phyloP scores from a whole-genome alignment of 2,888 invertebrate species.

The Melanostoma scalare region DNA sequence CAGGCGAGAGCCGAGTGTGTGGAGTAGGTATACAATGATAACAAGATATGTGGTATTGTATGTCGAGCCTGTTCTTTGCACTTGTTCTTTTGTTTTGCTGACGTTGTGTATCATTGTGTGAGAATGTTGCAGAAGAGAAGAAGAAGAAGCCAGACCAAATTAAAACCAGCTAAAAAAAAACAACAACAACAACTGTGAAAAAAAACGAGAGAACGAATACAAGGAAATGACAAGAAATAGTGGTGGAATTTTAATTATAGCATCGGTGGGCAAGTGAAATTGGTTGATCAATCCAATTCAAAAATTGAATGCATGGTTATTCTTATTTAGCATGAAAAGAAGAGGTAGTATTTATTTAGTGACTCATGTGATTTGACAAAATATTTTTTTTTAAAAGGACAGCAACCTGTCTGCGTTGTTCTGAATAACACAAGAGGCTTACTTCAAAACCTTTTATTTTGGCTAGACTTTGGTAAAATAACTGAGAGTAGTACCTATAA shows the following conservation, averaged over 20 bases:
- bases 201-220: background rate
- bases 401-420: no score
- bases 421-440: no score
- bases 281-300: slow-evolving; percentile 10
- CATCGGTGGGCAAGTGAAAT: slow-evolving; percentile 36
- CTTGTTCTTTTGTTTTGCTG: slow-evolving; percentile 67
- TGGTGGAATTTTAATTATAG: slow-evolving; percentile 55
- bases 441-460: no score
- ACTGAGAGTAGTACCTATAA: no score
- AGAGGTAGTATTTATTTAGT: no score
- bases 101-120: slow-evolving; percentile 30
- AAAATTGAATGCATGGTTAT: no score
- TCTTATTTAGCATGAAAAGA: no score
- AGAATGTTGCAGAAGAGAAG: slow-evolving; percentile 26
- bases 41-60: slow-evolving; percentile 64
- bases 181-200: slow-evolving; percentile 11
- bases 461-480: no score
- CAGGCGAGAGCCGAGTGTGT: slow-evolving; percentile 32
- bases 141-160: slow-evolving; percentile 1
- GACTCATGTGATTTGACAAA: no score
- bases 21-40: slow-evolving; percentile 42
- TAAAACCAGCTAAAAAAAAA: background rate
- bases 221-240: background rate
- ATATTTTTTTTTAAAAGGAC: no score
- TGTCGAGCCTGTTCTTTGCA: slow-evolving; percentile 66